Conservation (phyloP, 2,113 vertebrate species). For the Takifugu flavidus region DNA sequence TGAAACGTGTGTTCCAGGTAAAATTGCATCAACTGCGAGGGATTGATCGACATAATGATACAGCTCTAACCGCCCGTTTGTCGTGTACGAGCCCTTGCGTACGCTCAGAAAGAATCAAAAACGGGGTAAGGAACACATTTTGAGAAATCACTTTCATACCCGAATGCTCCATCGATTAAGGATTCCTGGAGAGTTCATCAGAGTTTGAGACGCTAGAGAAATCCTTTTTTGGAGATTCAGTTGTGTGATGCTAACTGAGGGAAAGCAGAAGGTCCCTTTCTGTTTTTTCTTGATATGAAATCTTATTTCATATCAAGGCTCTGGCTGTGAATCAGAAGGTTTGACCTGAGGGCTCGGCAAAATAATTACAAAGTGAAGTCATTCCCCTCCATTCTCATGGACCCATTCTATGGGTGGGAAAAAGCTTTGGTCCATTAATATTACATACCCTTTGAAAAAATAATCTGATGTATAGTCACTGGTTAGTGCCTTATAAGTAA, state of each 20-base stretch:
- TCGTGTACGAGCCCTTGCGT: constrained; percentile 68
- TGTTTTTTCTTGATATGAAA: constrained; percentile 26
- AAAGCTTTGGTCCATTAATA: constrained; percentile 68
- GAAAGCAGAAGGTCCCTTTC: constrained; percentile 15
- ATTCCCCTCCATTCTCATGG: constrained; percentile 56
- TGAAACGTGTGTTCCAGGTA: constrained; percentile 56
- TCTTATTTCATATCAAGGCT: constrained; percentile 30
- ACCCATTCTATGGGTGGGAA: constrained; percentile 49
- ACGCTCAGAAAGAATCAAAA: constrained; percentile 51
- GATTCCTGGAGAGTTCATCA: constrained; percentile 19
- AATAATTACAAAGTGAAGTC: constrained; percentile 66
- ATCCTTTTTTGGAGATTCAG: constrained; percentile 12
- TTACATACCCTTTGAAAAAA: constrained; percentile 69
- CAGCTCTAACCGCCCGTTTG: constrained; percentile 69
- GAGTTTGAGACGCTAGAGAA: constrained; percentile 13
- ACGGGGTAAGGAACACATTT: constrained; percentile 55
- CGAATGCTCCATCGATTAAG: constrained; percentile 50
- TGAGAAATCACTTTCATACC: constrained; percentile 44
- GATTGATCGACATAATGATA: constrained; percentile 74
- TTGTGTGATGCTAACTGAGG: neutral
- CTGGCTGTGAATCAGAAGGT: constrained; percentile 48
- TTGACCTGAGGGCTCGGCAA: constrained; percentile 60
- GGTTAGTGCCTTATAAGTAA: constrained; percentile 37
- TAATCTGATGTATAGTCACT: constrained; percentile 68
- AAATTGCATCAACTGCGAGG: constrained; percentile 65